Conservation (phyloP, 2,113 vertebrate species). For the Nansenia antarctica region DNA sequence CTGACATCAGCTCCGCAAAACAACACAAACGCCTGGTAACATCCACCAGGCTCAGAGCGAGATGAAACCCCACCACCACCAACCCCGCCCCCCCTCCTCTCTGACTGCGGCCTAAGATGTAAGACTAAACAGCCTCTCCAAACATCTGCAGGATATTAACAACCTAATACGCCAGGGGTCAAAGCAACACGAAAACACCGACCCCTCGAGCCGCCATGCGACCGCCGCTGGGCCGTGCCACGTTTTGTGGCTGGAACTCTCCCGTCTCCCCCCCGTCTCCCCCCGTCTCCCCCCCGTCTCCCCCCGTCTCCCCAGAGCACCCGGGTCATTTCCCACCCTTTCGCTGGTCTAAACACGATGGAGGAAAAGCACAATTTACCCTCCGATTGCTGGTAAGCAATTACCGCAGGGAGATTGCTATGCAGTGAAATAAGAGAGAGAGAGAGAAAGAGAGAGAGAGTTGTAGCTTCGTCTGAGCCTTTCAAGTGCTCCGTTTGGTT, state of each 20-base stretch:
- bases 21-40: background rate
- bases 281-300: background rate
- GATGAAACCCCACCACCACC: too few species aligned
- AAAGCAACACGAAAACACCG: slow-evolving; percentile 32
- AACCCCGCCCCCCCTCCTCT: background rate
- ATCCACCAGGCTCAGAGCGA: background rate
- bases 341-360: slow-evolving; percentile 58
- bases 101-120: background rate
- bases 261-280: background rate
- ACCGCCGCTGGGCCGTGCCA: background rate
- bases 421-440: slow-evolving; percentile 11
- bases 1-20: too few species aligned
- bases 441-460: background rate
- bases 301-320: slow-evolving; percentile 43
- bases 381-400: slow-evolving; percentile 55
- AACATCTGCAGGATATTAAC: slow-evolving; percentile 51
- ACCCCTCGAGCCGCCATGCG: slow-evolving; percentile 14
- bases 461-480: background rate
- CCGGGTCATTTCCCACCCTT: slow-evolving; percentile 62
- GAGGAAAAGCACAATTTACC: slow-evolving; percentile 75
- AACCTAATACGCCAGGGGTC: slow-evolving; percentile 18
- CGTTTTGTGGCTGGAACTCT: background rate
- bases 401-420: slow-evolving; percentile 39
- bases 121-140: slow-evolving; percentile 28
- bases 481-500: background rate